Evolutionary conservation across 2,113 vertebrate species (phyloP), one percentile per base, ranked within the genome.

Genomic region (Paraplagusia blochii): DNA sequence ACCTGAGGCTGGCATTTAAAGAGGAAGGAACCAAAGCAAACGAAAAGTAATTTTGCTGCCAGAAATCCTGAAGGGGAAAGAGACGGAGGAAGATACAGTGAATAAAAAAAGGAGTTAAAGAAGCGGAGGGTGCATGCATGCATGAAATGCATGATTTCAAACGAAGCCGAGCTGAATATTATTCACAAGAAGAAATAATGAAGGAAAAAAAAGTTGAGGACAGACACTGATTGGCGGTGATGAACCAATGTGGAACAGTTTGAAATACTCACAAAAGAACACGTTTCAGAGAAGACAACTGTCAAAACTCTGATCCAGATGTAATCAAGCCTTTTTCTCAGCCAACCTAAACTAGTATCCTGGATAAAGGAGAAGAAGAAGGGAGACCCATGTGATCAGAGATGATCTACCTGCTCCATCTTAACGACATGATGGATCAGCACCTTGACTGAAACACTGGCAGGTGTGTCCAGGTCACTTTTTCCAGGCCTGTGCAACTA

Each of bases 1-100:
- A 68, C 22, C 55, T 55, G 1, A 52, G 47, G 55, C 22, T 70
- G 55, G 62, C 58, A 66, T 80, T 70, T 60, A 18, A 56, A 36
- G 35, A 48, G 12, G 39, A 17, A 39, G 54, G 9, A 40, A 53
- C 63, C 9, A 53, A 57, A 29, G 9, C 47, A 4, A 58, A 62
- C 15, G 13, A 51, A 69, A 62, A 46, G 0, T 10, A 44, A 53
- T 69, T 63, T 64, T 16, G 17, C n/a, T 34, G 38, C 40, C 9
- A 55, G 33, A 68, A 58, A 49, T 64, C 47, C 46, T 42, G 7
- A 5, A 45, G 47, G 40, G 35, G n/a, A 44, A 13, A 15, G 9
- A 53, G 38, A 39, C 11, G 35, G 40, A 17, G 8, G 9, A 49
- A 49, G 33, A 66, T 48, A 44, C 6, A 15, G 36, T 19, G 44